Evolutionary conservation across 2,888 invertebrate genomes (phyloP).

Genomic region (Halictus quadricinctus): DNA sequence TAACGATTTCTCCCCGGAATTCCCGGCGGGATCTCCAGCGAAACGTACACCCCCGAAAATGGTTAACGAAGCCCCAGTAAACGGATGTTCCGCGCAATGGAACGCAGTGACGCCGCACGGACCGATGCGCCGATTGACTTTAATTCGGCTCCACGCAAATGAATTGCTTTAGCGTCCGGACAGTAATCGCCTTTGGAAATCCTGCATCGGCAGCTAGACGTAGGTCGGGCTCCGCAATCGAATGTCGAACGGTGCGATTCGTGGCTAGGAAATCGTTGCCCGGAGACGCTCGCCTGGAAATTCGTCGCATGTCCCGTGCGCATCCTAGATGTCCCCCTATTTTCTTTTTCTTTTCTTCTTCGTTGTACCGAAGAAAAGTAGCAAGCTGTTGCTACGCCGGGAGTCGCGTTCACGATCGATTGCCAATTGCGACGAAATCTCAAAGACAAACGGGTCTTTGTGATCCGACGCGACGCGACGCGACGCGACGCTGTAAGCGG

Average conservation of each 20-base stretch:
- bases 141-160: slow-evolving; percentile 67
- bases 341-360: not conserved
- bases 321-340: not conserved
- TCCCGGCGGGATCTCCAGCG: not conserved
- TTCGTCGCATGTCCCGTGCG: not conserved
- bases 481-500: not conserved
- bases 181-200: slow-evolving; percentile 70
- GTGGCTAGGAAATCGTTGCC: slow-evolving; percentile 54
- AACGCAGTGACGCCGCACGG: slow-evolving; percentile 34
- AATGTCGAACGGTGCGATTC: slow-evolving; percentile 56
- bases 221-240: slow-evolving; percentile 62
- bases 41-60: slow-evolving; percentile 21
- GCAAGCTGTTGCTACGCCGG: not conserved
- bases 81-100: slow-evolving; percentile 45
- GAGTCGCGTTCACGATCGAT: not conserved
- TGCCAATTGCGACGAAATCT: not conserved
- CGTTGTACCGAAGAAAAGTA: not conserved
- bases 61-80: slow-evolving; percentile 36
- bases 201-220: slow-evolving; percentile 55
- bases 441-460: slow-evolving; percentile 11
- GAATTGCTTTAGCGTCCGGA: slow-evolving; percentile 67
- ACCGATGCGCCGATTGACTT: slow-evolving; percentile 61
- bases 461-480: not conserved
- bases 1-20: not conserved
- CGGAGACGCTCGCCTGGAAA: not conserved